Base-by-base conservation (phyloP, 2,113 vertebrate species). In the Eurystomus gularis region DNA sequence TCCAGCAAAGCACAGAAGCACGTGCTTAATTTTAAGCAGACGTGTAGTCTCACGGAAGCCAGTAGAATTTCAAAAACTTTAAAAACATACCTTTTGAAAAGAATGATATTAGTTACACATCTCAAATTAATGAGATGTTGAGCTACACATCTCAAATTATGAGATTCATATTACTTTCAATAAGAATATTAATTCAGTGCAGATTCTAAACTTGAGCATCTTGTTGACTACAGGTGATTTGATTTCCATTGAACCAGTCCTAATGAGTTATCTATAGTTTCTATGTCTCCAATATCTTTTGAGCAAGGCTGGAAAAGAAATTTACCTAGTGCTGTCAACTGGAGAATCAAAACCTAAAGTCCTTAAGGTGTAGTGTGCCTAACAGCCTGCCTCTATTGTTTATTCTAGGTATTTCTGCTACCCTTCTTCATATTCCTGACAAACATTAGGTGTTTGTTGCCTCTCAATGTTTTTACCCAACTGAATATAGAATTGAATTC, bases 21-120 rank as follows among this genome's bases (percentile, higher is more conserved):
- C 85, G 83, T 88, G 28, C 54, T 89, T 91, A 72, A 84, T 93
- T 91, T 96, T 93, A 92, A 93, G 86, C 69, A 95, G 69, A 52
- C 82, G 35, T 18, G 2, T 69, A 88, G 83, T 84, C 35, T 49
- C 61, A 72, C 4, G 8, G 83, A 93, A 93, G 33, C 70, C 33
- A 57, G 19, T 37, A 90, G 69, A 86, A 92, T 55, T 86, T 71
- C 29, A 75, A 82, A 84, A 90, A 64, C 46, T 52, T 89, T 14
- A 42, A 86, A 96, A 89, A 84, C 46, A 49, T 4, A 48, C 6
- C 11, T 82, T 94, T 86, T 76, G 10, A 35, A 88, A 86, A 42
- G 24, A 89, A 44, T 33, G 23, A 19, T 31, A 94, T 90, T 75
- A 92, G 61, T 92, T 90, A 46, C 48, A 88, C 15, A n/a, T 90